Conservation (phyloP, 2,797 vertebrate genomes). For the Sebastes jordani region DNA sequence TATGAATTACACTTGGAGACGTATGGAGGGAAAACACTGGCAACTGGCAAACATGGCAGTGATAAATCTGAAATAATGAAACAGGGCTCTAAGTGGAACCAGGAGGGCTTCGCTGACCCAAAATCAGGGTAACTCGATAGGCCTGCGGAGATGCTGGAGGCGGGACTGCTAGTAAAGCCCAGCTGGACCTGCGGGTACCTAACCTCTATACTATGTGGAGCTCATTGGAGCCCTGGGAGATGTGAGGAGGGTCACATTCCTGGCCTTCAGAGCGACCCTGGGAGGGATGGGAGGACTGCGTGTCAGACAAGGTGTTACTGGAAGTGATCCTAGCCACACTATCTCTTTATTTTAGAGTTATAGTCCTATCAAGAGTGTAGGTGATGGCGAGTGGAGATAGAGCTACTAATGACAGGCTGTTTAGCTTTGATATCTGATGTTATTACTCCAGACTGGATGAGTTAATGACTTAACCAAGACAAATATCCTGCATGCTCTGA, state of each 20-base stretch:
- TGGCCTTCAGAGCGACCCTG: slow-evolving; percentile 33
- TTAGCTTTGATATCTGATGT: slow-evolving; percentile 48
- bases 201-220: slow-evolving; percentile 49
- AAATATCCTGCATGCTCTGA: slow-evolving; percentile 18
- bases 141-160: slow-evolving; percentile 60
- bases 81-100: slow-evolving; percentile 78
- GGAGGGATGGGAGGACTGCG: neutral
- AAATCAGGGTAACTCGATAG: slow-evolving; percentile 68
- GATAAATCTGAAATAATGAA: slow-evolving; percentile 86
- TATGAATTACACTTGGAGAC: slow-evolving; percentile 63
- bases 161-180: slow-evolving; percentile 57
- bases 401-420: slow-evolving; percentile 18
- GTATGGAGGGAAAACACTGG: slow-evolving; percentile 62
- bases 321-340: neutral
- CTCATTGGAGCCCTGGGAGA: slow-evolving; percentile 55
- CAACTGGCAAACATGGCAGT: slow-evolving; percentile 74
- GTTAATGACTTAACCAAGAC: slow-evolving; percentile 43
- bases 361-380: neutral
- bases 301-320: slow-evolving; percentile 4
- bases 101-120: slow-evolving; percentile 70
- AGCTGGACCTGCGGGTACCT: slow-evolving; percentile 45
- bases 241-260: slow-evolving; percentile 53
- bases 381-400: slow-evolving; percentile 11
- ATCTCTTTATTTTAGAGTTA: slow-evolving; percentile 36
- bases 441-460: slow-evolving; percentile 30